Conservation (phyloP, 1,140 invertebrate species). For the Drosophila nasuta region DNA sequence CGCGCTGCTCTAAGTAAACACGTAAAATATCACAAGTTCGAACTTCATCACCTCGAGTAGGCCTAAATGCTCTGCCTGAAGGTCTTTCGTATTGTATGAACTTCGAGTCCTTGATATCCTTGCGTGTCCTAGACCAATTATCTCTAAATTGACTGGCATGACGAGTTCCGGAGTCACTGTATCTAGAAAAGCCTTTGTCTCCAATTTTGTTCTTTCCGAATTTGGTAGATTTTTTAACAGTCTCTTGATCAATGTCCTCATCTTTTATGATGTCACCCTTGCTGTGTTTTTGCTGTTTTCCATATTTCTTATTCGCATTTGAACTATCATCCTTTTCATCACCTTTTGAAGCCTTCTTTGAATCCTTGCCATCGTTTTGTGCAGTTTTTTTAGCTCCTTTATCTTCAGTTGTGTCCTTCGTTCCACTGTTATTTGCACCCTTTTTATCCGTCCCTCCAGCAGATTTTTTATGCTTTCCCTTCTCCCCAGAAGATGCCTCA, state of each 20-base stretch:
- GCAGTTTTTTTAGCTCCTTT: constrained; percentile 6
- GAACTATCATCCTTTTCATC: too few relatives aligned
- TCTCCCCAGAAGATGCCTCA: not conserved
- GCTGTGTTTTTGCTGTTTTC: constrained; percentile 1
- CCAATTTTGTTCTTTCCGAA: not conserved
- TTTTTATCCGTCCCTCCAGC: not conserved
- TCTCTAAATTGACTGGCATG: not conserved
- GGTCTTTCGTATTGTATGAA: constrained; percentile 2
- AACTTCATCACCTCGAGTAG: constrained; percentile 48
- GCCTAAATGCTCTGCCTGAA: not conserved
- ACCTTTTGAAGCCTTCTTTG: too few relatives aligned
- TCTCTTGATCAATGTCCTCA: not conserved
- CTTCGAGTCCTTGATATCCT: constrained; percentile 28
- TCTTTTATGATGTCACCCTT: not conserved
- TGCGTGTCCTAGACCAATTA: constrained; percentile 2
- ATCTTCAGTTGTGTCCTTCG: not conserved
- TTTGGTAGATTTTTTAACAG: not conserved
- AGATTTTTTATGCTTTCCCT: not conserved
- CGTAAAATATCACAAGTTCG: constrained; percentile 61
- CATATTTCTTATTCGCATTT: not conserved
- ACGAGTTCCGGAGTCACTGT: not conserved
- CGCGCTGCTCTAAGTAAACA: constrained; percentile 56
- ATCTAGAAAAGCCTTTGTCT: not conserved
- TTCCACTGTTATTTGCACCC: not conserved
- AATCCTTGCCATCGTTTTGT: too few relatives aligned